Evolutionary conservation across 1,140 invertebrate genomes (phyloP).

Genomic region (Calliphora vicina): DNA sequence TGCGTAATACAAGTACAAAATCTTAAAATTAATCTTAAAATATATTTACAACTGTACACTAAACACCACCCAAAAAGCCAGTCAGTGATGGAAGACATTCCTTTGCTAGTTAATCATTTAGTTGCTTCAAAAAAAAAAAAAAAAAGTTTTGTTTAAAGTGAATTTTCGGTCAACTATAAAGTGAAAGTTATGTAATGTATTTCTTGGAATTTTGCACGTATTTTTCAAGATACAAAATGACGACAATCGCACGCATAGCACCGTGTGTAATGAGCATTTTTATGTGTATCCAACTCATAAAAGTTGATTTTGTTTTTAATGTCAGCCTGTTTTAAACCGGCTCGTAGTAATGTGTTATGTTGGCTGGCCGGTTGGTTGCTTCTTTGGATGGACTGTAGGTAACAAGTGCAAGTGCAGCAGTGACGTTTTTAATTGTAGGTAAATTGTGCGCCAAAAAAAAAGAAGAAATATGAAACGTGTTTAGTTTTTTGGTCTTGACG

Average conservation of each 20-base stretch:
- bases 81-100: background rate
- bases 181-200: conserved; percentile 30
- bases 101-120: background rate
- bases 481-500: background rate
- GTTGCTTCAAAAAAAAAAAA: no score
- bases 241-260: background rate
- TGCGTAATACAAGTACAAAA: background rate
- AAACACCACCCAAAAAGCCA: background rate
- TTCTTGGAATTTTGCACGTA: conserved; percentile 33
- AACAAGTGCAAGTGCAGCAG: conserved; percentile 22
- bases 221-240: background rate
- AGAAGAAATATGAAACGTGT: background rate
- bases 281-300: no score
- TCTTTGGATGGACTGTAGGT: background rate
- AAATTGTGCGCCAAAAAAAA: background rate
- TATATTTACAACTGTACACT: background rate
- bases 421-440: background rate
- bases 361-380: background rate
- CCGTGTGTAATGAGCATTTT: no score
- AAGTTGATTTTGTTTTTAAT: background rate
- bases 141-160: background rate
- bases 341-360: background rate
- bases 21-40: background rate
- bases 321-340: conserved; percentile 8
- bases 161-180: conserved; percentile 1